Base-by-base conservation (phyloP, 2,113 vertebrate genomes). In the Pseudorasbora parva region DNA sequence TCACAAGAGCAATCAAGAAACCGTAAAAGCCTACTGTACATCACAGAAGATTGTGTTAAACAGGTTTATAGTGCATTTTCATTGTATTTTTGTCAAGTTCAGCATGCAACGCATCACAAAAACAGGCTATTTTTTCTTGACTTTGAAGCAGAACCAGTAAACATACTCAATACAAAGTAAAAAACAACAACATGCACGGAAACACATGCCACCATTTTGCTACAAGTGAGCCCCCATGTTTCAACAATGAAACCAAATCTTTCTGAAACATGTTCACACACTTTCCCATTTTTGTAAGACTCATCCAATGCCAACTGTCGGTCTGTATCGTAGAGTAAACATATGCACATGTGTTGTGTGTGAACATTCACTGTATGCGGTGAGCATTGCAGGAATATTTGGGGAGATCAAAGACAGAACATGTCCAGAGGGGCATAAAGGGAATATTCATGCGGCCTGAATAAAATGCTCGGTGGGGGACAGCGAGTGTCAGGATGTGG, bases 351-450 rank as follows among this genome's bases (percentile, higher is more conserved):
- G 68, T 60, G 54, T 73, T 75, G 85, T 75, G 59, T 77, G 41
- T 78, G 54, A 71, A 68, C 80, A 81, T 76, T 83, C 30, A 37
- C 37, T 37, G 78, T 83, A 80, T 88, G 87, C 83, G 82, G 84
- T 88, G 82, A 85, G 84, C 88, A 91, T 91, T 73, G 87, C 90
- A 88, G 87, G 84, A 91, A 90, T 92, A 90, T 81, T 90, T n/a
- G 57, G 27, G 68, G 30, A 85, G 80, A 80, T 82, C 72, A 85
- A 83, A 69, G 47, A 82, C 8, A 27, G 80, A 87, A 49, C 25
- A 25, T 69, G 49, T 62, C 76, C 62, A 57, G 59, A 83, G 78
- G 25, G 33, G 45, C 57, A 76, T 45, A 72, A 30, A 41, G 25
- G 66, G 41, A 84, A 37, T 82, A 78, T 51, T 86, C 68, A 73